phyloP scores from a whole-genome alignment of 2,888 invertebrate species.

The Panzeria rudis region DNA sequence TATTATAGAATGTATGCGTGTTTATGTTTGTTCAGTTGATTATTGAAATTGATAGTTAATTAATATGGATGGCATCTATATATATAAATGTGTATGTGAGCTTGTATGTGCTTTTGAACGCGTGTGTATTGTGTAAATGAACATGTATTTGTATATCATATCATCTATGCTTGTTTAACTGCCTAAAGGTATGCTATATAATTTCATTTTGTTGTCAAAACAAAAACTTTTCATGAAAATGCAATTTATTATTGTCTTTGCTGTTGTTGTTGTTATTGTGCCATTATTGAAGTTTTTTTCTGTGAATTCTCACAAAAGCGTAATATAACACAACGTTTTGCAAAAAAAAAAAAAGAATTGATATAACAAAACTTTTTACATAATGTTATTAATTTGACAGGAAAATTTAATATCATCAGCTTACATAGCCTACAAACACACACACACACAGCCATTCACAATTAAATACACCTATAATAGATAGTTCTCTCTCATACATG shows the following conservation, averaged over 20 bases:
- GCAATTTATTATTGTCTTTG: conserved; percentile 58
- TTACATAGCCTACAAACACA: conserved; percentile 42
- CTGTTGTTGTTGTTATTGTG: conserved; percentile 32
- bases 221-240: conserved; percentile 71
- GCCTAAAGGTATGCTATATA: conserved; percentile 73
- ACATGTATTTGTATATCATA: conserved; percentile 64
- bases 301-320: conserved; percentile 31
- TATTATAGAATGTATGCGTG: conserved; percentile 24
- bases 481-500: conserved; percentile 11
- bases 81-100: not conserved
- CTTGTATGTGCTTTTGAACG: not conserved
- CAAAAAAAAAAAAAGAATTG: not conserved
- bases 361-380: conserved; percentile 57
- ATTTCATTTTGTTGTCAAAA: conserved; percentile 72
- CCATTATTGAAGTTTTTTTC: conserved; percentile 20
- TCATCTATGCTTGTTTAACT: conserved; percentile 65
- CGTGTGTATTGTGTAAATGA: conserved; percentile 4
- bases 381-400: conserved; percentile 72
- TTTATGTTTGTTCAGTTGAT: conserved; percentile 66
- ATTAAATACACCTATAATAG: conserved; percentile 12
- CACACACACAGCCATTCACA: not conserved
- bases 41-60: conserved; percentile 73
- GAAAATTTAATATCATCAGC: conserved; percentile 70
- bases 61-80: conserved; percentile 67
- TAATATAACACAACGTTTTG: conserved; percentile 19